These are phyloP conservation scores for Heliocidaris erythrogramma DNA, from an alignment of 35 echinoderm and acorn worm genomes.

Conservation along the genomic window DNA sequence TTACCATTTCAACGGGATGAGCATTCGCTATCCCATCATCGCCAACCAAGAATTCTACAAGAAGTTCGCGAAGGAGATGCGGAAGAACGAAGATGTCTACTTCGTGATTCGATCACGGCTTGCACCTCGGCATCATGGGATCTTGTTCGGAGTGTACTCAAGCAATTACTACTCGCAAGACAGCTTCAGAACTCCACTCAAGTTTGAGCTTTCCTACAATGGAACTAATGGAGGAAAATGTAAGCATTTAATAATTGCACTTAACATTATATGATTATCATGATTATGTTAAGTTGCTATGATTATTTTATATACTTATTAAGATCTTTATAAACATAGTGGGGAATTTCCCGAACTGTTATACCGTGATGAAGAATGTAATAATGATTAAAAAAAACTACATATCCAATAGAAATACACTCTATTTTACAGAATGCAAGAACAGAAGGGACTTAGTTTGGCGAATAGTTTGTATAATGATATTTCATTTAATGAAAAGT, in stretches of 20 bases:
- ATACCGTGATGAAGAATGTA: not conserved
- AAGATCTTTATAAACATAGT: too few species aligned
- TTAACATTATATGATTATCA: not conserved
- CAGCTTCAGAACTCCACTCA: not conserved
- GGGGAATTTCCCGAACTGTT: too few species aligned
- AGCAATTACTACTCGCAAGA: not conserved
- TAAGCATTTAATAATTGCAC: not conserved
- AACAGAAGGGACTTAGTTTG: too few species aligned
- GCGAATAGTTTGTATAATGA: too few species aligned
- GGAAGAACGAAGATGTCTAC: slow-evolving; percentile 36
- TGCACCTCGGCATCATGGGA: slow-evolving; percentile 21
- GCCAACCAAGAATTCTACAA: not conserved
- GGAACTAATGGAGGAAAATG: slow-evolving; percentile 35
- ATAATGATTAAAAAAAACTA: not conserved
- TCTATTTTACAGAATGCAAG: not conserved
- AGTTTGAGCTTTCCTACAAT: slow-evolving; percentile 23
- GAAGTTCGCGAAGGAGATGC: slow-evolving; percentile 36
- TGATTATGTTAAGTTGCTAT: not conserved
- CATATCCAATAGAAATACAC: not conserved
- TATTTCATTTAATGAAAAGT: too few species aligned
- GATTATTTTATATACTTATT: not conserved
- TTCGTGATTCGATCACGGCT: slow-evolving; percentile 31
- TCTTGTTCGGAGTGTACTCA: slow-evolving; percentile 20
- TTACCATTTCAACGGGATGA: slow-evolving; percentile 24
- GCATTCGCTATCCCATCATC: slow-evolving; percentile 24